Evolutionary conservation across 2,113 vertebrate genomes (phyloP), one percentile per base, ranked within the genome.

Genomic region (Solea senegalensis): DNA sequence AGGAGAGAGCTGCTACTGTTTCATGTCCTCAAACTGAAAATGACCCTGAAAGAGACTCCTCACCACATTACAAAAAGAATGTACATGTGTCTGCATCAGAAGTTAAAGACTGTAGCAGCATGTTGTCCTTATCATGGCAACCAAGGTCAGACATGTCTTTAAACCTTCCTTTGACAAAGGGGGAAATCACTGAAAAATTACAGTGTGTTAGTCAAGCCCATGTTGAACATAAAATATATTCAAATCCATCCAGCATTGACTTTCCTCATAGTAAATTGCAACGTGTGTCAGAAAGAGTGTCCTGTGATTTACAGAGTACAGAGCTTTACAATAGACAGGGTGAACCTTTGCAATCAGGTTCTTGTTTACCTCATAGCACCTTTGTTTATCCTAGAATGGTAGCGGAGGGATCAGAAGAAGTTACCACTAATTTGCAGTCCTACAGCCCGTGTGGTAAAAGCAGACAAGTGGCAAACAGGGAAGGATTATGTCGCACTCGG

Each of bases 401-500:
- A 0, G 86, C 89, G 13, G 88, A 89, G 2, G 43, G 46, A 51
- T n/a, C 85, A n/a, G 82, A 92, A 60, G 86, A 88, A 28, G 66
- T 81, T 11, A 0, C 78, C 8, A 43, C 73, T 52, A 89, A 81
- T 78, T 81, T 81, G n/a, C 87, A 83, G 9, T 76, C 84, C 57
- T 86, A 86, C 0, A 91, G 78, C 65, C 89, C 88, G 76, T 78
- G 76, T 0, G 5, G 78, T 68, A 90, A 90, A 76, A 76, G 80
- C 86, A 94, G 90, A 72, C 85, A 92, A 11, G 65, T 89, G 2
- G 89, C 85, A 46, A 89, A 90, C 28, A 90, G 91, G 48, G 94
- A 94, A 59, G 93, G 93, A 3, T 5, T 86, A 39, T 91, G 93
- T 1, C 92, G 92, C 69, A 72, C 91, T 2, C 55, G 14, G 51